A percentile compares a stretch with the other conserved stretches of the same genome.
These are phyloP conservation scores for Geophilus truncorum DNA, from an alignment of 2,888 invertebrate genomes.

Conservation along the genomic window DNA sequence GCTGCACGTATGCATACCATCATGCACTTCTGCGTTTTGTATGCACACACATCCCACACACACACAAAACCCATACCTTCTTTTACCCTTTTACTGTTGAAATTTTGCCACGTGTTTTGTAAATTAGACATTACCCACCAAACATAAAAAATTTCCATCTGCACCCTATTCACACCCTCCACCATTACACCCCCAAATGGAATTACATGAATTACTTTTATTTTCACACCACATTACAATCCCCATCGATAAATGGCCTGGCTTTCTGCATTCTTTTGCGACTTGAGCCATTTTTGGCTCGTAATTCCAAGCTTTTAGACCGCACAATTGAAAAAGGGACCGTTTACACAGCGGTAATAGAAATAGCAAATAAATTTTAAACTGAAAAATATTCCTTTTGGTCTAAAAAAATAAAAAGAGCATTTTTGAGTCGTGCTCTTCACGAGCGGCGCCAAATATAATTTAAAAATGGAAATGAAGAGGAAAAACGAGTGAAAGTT, in stretches of 20 bases:
- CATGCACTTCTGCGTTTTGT: not conserved
- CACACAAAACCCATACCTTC: not conserved
- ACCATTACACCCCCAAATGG: not conserved
- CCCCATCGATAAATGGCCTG: not conserved
- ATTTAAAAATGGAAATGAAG: not conserved
- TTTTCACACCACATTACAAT: not conserved
- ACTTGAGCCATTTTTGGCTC: no score
- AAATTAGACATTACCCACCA: conserved; percentile 6
- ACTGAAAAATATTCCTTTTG: no score
- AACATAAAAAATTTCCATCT: conserved; percentile 16
- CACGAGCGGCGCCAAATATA: not conserved
- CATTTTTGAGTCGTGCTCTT: not conserved
- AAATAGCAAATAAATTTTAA: no score
- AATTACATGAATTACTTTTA: conserved; percentile 2
- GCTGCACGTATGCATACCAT: conserved; percentile 14
- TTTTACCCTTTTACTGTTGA: not conserved
- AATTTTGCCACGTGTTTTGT: conserved; percentile 22
- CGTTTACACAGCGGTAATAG: no score
- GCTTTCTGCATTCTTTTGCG: not conserved
- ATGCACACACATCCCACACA: not conserved
- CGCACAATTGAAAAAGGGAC: no score
- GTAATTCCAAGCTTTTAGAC: no score
- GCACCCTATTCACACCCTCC: not conserved
- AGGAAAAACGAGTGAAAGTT: not conserved
- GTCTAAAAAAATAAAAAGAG: not conserved